Base-by-base conservation (phyloP, 1,140 invertebrate species). In the Neodiprion lecontei region DNA sequence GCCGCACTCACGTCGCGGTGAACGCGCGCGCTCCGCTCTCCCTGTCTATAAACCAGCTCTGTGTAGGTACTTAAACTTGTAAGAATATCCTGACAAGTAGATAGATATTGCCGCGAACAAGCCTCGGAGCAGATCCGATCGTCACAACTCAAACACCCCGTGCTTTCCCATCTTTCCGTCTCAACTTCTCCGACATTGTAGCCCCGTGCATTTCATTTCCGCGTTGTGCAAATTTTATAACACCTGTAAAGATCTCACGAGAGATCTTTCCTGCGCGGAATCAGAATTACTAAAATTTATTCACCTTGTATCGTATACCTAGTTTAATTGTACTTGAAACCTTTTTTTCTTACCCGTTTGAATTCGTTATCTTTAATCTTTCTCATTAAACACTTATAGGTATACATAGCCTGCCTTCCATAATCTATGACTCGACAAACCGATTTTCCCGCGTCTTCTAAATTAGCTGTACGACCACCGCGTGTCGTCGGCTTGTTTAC, bases 1-100 rank as follows among this genome's bases (percentile, higher is more conserved):
- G 53, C 53, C 11, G 53, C 53, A 61, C 53, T 61, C 53, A 61
- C 53, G 53, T 61, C 53, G 53, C 53, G 53, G 53, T 61, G 53
- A 61, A 61, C 53, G 53, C 53, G 53, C 53, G 11, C 28, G 28
- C 28, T 40, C 53, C 11, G 53, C n/a, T 61, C 28, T 40, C n/a
- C 53, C 53, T 61, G 11, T 61, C 53, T 17, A 9, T 40, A 40
- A 40, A 40, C 28, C 28, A 40, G 28, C 28, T 40, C 28, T 40
- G 28, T 40, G 28, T 40, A 40, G 28, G 28, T 40, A 40, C 28
- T 40, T 40, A 40, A 40, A 40, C 28, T 40, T 40, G 28, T 40
- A 40, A 40, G 28, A 40, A 40, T 40, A 40, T 40, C 28, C 28
- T 40, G 28, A 40, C 28, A 40, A 40, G 28, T 40, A 40, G 28